A percentile compares a stretch with the other conserved stretches of the same genome.
Conservation (phyloP, 2,797 vertebrate species). For the Labeo calbasu region DNA sequence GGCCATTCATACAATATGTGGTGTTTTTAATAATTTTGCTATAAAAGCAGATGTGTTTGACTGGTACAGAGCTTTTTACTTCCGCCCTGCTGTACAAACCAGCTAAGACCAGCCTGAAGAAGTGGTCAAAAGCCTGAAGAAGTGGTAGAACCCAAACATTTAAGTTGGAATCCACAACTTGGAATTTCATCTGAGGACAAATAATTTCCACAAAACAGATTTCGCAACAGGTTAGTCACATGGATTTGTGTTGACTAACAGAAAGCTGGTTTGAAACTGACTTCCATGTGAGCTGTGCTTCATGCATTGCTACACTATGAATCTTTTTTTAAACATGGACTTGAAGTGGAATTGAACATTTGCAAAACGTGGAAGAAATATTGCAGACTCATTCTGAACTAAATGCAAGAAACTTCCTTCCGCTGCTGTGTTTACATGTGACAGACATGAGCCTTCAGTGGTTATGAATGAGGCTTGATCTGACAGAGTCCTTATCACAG, state of each 20-base stretch:
- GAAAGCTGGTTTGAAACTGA: too few species aligned
- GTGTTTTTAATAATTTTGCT: neutral
- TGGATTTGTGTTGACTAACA: neutral
- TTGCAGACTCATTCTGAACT: neutral
- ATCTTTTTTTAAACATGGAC: too few species aligned
- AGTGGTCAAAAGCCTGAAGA: too few species aligned
- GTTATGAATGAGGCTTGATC: slow-evolving; percentile 32
- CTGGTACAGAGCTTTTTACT: neutral
- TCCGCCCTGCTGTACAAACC: too few species aligned
- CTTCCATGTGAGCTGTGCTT: too few species aligned
- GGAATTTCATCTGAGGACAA: neutral
- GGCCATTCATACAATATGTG: neutral
- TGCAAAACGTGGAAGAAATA: neutral
- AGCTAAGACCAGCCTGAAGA: too few species aligned
- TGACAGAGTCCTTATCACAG: slow-evolving; percentile 5
- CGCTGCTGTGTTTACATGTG: neutral
- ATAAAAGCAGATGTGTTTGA: neutral
- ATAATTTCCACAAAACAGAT: neutral
- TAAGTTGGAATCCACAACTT: neutral
- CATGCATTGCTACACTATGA: too few species aligned
- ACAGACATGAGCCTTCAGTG: neutral
- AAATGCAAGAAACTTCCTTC: neutral
- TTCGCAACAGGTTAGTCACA: neutral
- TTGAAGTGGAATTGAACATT: too few species aligned
- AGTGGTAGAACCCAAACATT: neutral